Evolutionary conservation across 2,888 invertebrate species (phyloP).

Genomic region (Plebejus anna): DNA sequence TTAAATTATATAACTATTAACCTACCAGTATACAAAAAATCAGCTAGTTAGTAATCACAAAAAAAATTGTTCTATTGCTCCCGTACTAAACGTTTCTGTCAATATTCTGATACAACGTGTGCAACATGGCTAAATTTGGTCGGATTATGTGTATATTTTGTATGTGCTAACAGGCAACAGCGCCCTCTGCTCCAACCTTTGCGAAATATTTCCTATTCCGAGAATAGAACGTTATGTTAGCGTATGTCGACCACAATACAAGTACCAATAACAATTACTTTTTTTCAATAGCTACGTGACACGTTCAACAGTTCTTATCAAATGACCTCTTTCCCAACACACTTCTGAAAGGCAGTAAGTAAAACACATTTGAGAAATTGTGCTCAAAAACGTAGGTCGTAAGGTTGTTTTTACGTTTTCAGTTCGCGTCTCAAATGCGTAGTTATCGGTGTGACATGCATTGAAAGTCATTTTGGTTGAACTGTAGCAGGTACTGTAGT

Average conservation of each 20-base stretch:
- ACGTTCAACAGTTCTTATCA: constrained; percentile 58
- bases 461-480: constrained; percentile 58
- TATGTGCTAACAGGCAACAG: too few species aligned
- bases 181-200: too few species aligned
- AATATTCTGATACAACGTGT: too few species aligned
- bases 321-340: constrained; percentile 68
- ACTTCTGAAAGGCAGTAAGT: constrained; percentile 46
- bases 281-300: constrained; percentile 64
- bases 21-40: too few species aligned
- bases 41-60: too few species aligned
- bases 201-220: not conserved
- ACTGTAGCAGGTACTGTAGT: constrained; percentile 49
- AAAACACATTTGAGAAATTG: constrained; percentile 15
- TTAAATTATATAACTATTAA: too few species aligned
- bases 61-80: too few species aligned
- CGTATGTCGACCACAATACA: not conserved
- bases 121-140: too few species aligned
- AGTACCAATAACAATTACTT: constrained; percentile 39
- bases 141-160: too few species aligned
- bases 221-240: not conserved
- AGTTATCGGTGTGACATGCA: constrained; percentile 40
- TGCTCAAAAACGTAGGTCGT: not conserved
- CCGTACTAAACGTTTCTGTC: too few species aligned
- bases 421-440: not conserved
- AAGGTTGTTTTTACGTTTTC: not conserved